phyloP scores from a whole-genome alignment of 2,113 vertebrate genomes.

The Neopipo cinnamomea region DNA sequence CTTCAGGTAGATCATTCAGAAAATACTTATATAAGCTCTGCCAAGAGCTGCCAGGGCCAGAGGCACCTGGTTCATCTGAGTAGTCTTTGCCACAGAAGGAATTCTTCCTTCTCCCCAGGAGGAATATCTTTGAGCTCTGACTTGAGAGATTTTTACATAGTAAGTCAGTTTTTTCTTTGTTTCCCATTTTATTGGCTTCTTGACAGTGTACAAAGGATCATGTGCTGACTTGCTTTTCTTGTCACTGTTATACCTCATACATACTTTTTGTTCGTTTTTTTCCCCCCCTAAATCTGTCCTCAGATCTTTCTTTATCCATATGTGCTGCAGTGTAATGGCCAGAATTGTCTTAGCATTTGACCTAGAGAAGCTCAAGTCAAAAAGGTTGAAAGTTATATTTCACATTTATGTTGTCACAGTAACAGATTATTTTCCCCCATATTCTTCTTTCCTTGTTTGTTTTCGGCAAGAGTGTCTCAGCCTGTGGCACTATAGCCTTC shows the following conservation, averaged over 20 bases:
- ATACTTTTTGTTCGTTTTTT: not conserved
- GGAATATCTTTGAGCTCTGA: not conserved
- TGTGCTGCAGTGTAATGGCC: not conserved
- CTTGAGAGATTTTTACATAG: not conserved
- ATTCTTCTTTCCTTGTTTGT: not conserved
- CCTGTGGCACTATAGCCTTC: not conserved
- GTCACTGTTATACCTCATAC: not conserved
- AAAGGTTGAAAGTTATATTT: not conserved
- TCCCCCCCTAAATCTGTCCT: not conserved
- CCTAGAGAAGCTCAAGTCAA: not conserved
- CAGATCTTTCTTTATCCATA: not conserved
- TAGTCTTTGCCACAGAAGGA: not conserved
- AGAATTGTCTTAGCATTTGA: not conserved
- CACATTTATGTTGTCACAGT: not conserved
- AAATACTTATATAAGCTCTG: accelerated
- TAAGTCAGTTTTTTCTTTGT: not conserved
- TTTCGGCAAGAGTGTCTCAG: not conserved
- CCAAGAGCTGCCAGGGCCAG: not conserved
- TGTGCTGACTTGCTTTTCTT: not conserved
- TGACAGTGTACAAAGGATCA: not conserved
- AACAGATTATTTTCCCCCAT: not conserved
- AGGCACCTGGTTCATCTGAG: not conserved
- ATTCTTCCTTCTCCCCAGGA: not conserved
- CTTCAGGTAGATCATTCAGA: not conserved
- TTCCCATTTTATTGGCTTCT: not conserved